A percentile compares a stretch with the other conserved stretches of the same genome.
phyloP scores from a whole-genome alignment of 2,888 invertebrate genomes.

The Bugulina stolonifera region DNA sequence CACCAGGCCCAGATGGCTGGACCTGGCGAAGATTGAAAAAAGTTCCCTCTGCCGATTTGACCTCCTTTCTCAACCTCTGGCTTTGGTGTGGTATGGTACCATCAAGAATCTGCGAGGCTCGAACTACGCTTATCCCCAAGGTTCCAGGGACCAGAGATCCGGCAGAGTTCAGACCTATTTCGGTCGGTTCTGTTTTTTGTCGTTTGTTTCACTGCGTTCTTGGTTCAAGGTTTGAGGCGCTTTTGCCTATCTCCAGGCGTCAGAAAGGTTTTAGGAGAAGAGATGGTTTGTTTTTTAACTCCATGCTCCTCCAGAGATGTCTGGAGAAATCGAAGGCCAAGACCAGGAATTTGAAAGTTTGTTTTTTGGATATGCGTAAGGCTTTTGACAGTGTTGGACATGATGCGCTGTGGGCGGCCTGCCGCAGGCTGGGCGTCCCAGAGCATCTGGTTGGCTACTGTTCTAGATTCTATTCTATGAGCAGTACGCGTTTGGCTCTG shows the following conservation, averaged over 20 bases:
- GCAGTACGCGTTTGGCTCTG: neutral
- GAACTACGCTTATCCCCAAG: neutral
- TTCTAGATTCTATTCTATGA: neutral
- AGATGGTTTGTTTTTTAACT: slow-evolving; percentile 14
- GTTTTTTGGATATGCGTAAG: neutral
- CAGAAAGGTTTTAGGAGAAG: slow-evolving; percentile 10
- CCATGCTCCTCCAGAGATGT: neutral
- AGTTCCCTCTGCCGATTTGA: neutral
- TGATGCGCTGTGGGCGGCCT: neutral
- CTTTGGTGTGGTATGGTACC: neutral
- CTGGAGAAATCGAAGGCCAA: neutral
- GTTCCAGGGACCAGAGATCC: neutral
- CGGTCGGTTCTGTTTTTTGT: neutral
- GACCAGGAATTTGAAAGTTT: neutral
- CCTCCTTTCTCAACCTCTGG: neutral
- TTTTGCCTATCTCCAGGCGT: neutral
- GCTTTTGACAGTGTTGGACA: slow-evolving; percentile 15
- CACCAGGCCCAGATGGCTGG: slow-evolving; percentile 5
- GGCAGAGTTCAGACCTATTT: neutral
- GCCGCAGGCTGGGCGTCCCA: neutral
- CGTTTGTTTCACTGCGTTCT: neutral
- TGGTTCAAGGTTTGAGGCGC: neutral
- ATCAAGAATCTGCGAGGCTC: neutral
- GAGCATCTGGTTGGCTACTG: neutral
- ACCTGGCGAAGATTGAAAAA: neutral